A percentile compares a stretch with the other conserved stretches of the same genome.
Conservation (phyloP, 2,797 vertebrate species). For the Crypturellus tataupa region DNA sequence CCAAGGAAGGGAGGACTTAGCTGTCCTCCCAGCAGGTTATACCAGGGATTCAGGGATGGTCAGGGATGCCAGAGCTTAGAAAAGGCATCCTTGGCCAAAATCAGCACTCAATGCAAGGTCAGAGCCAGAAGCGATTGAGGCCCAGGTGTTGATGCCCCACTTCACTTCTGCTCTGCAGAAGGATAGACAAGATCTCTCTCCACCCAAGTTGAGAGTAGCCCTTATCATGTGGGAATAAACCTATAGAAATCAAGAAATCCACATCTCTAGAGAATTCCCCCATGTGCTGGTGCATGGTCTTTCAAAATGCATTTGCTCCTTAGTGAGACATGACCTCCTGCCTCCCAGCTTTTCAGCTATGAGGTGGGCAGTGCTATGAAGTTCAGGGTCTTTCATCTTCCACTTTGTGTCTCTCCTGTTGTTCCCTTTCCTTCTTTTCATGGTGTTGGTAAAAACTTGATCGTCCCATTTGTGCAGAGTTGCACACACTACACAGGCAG, state of each 20-base stretch:
- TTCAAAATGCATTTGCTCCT: not conserved
- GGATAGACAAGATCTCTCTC: no score
- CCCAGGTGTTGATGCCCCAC: not conserved
- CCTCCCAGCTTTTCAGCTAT: not conserved
- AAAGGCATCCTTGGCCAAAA: not conserved
- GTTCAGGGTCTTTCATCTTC: not conserved
- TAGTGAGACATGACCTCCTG: fast-evolving
- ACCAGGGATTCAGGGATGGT: not conserved
- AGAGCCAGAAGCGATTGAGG: not conserved
- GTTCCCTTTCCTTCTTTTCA: not conserved
- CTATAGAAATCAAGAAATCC: not conserved
- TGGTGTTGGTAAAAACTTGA: not conserved
- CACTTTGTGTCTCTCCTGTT: not conserved
- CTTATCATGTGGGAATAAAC: no score
- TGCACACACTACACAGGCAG: not conserved
- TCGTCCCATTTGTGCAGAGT: not conserved
- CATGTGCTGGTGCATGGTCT: not conserved
- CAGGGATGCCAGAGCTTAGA: not conserved
- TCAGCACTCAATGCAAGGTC: not conserved
- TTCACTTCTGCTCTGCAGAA: not conserved
- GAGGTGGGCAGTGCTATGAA: not conserved
- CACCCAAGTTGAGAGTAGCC: no score
- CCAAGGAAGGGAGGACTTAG: not conserved
- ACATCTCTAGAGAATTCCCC: not conserved
- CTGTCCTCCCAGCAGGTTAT: no score